Conservation (phyloP, 2,113 vertebrate genomes). For the Myrmecophaga tridactyla region DNA sequence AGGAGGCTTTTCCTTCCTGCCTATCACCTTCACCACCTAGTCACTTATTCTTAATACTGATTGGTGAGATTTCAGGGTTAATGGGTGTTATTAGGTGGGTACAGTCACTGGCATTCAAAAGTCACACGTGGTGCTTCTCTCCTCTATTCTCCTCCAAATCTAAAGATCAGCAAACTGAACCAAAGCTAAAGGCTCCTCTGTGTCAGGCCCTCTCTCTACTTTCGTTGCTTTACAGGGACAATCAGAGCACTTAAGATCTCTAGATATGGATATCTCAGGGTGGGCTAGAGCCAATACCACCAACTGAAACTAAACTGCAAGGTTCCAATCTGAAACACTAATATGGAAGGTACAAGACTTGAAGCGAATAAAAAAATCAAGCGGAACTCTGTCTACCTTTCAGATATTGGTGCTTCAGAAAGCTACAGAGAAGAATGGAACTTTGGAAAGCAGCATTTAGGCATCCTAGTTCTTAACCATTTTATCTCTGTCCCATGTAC, state of each 20-base stretch:
- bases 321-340: not conserved
- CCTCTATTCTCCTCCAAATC: not conserved
- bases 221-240: not conserved
- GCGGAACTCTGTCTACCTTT: not conserved
- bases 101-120: not conserved
- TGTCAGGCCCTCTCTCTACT: not conserved
- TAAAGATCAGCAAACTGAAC: not conserved
- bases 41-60: not conserved
- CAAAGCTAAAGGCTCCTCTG: not conserved
- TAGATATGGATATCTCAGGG: not conserved
- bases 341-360: not conserved
- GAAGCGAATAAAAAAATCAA: not conserved
- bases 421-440: not conserved
- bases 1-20: not conserved
- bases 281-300: not conserved
- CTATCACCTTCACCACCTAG: not conserved
- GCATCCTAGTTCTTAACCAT: not conserved
- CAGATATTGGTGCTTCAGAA: not conserved
- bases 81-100: not conserved
- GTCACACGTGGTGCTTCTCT: not conserved
- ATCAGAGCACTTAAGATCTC: not conserved
- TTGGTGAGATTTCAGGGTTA: not conserved
- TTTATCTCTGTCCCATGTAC: not conserved
- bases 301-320: not conserved
- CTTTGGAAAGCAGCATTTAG: not conserved